These are phyloP conservation scores for Mormyrops boulengeri DNA, from an alignment of 2,797 vertebrate species.

Conservation along the genomic window DNA sequence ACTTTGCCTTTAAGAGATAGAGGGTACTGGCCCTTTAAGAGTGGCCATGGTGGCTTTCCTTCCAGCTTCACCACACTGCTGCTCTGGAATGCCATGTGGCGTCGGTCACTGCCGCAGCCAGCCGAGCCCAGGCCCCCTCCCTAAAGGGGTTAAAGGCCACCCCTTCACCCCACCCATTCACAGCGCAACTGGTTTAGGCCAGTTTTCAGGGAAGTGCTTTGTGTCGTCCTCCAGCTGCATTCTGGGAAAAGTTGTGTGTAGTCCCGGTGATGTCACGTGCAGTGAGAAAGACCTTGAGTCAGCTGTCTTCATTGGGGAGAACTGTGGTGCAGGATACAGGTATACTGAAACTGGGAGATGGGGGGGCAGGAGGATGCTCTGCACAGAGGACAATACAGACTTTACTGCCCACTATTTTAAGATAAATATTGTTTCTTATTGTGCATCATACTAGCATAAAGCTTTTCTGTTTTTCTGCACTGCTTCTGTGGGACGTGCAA, in stretches of 20 bases:
- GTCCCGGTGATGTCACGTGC: constrained; percentile 81
- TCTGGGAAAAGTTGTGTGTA: constrained; percentile 96
- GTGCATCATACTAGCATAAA: not conserved
- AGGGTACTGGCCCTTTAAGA: constrained; percentile 40
- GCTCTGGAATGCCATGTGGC: constrained; percentile 49
- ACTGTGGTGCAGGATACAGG: constrained; percentile 21
- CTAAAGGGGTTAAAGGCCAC: constrained; percentile 77
- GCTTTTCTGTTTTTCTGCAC: not conserved
- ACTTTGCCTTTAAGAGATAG: not conserved
- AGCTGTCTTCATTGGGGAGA: constrained; percentile 55
- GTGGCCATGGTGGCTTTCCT: constrained; percentile 27
- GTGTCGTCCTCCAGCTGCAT: constrained; percentile 79
- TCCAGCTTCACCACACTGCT: constrained; percentile 25
- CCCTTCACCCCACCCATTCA: constrained; percentile 49
- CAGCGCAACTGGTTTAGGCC: constrained; percentile 76
- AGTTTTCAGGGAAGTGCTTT: constrained; percentile 93
- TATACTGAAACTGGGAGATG: constrained; percentile 32
- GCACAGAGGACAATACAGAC: not conserved
- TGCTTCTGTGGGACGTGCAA: constrained; percentile 5
- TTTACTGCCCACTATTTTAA: not conserved
- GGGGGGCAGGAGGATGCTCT: constrained; percentile 2
- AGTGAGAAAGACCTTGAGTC: constrained; percentile 68
- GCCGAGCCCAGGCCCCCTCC: constrained; percentile 28
- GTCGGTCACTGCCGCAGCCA: constrained; percentile 14
- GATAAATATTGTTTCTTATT: not conserved